phyloP scores from a whole-genome alignment of 2,888 invertebrate genomes.

The Cryptus armator region DNA sequence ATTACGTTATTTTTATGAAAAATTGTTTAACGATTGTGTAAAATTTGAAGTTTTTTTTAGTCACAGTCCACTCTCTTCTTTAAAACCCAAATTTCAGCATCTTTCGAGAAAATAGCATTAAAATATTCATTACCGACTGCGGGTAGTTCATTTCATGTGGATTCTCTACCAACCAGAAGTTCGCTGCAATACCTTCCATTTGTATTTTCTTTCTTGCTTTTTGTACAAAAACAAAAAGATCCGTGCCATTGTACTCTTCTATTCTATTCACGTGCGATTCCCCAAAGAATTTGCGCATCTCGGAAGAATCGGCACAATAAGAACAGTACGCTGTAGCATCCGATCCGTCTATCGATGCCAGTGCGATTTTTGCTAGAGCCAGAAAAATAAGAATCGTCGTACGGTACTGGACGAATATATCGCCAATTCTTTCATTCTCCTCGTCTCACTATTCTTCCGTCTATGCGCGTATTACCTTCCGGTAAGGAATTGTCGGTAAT shows the following conservation, averaged over 20 bases:
- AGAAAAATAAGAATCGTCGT: slow-evolving; percentile 27
- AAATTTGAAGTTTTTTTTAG: too few species aligned
- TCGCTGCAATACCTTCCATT: neutral
- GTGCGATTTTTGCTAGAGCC: slow-evolving; percentile 2
- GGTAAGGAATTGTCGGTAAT: slow-evolving; percentile 52
- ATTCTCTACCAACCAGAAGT: neutral
- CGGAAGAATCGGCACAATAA: slow-evolving; percentile 24
- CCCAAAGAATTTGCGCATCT: slow-evolving; percentile 7
- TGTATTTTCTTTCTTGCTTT: slow-evolving; percentile 2
- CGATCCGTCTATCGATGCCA: neutral
- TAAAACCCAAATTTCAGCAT: too few species aligned
- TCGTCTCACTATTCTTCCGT: neutral
- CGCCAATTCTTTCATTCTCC: slow-evolving; percentile 39
- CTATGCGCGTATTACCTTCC: slow-evolving; percentile 51
- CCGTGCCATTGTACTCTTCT: neutral
- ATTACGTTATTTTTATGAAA: too few species aligned
- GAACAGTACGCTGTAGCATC: neutral
- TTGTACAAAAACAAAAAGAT: neutral
- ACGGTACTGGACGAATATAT: slow-evolving; percentile 41
- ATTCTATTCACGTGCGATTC: slow-evolving; percentile 18
- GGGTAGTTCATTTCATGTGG: neutral
- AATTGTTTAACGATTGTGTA: too few species aligned
- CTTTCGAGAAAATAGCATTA: neutral
- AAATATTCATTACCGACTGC: neutral
- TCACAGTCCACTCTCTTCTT: too few species aligned